Conservation (phyloP, 2,113 vertebrate species). For the Actenoides hombroni region DNA sequence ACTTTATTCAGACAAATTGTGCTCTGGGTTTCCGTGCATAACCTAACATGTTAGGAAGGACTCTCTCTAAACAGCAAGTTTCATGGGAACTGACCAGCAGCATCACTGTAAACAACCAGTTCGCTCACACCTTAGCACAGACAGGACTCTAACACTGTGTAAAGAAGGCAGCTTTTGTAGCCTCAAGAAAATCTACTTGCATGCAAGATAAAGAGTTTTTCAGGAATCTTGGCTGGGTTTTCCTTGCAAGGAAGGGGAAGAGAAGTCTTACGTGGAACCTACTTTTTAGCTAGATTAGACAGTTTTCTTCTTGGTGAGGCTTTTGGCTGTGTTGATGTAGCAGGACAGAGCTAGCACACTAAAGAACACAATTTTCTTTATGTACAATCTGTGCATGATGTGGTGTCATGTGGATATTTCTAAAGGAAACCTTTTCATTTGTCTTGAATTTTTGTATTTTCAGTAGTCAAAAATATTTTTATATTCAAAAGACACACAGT, state of each 20-base stretch:
- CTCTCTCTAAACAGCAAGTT: not conserved
- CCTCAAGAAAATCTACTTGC: not conserved
- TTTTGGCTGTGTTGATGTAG: not conserved
- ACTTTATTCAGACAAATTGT: not conserved
- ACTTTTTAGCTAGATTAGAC: not conserved
- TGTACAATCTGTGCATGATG: not conserved
- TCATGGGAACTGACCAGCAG: not conserved
- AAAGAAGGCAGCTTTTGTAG: not conserved
- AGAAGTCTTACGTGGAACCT: not conserved
- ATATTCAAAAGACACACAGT: not conserved
- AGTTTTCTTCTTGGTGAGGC: not conserved
- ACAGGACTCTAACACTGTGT: accelerated
- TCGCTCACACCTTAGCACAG: not conserved
- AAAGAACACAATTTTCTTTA: not conserved
- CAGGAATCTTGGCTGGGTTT: not conserved
- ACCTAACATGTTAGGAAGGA: not conserved
- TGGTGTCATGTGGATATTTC: not conserved
- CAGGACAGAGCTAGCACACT: not conserved
- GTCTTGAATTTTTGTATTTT: not conserved
- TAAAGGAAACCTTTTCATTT: not conserved
- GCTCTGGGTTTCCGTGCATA: not conserved
- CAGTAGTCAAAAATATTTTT: not conserved
- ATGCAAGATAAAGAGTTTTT: not conserved
- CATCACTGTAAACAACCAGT: not conserved
- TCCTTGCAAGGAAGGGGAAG: accelerated